phyloP scores from a whole-genome alignment of 2,888 invertebrate genomes.

The Ecliptopera silaceata region DNA sequence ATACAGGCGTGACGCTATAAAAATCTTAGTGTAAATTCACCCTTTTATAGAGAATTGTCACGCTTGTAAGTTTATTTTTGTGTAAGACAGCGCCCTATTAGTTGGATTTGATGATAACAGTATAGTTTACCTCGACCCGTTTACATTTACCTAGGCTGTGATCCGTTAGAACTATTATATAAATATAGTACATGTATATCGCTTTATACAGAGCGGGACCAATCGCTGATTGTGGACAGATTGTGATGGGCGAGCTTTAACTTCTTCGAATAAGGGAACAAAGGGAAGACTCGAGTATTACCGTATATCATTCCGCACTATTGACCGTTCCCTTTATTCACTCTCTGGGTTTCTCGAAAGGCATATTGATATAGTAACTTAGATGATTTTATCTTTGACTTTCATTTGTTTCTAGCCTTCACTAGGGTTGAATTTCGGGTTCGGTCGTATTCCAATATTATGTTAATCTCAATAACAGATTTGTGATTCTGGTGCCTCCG shows the following conservation, averaged over 20 bases:
- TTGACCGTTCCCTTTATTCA: no score
- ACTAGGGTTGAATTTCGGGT: no score
- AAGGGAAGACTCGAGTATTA: not conserved
- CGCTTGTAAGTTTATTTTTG: no score
- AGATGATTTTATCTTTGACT: no score
- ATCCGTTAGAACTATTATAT: conserved; percentile 69
- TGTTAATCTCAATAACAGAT: not conserved
- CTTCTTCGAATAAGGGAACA: conserved; percentile 8
- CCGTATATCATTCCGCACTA: conserved; percentile 11
- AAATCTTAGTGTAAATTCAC: no score
- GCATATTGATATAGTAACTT: no score
- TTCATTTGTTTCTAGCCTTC: no score
- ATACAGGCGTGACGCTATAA: no score
- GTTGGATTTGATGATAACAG: no score
- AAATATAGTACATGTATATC: conserved; percentile 53
- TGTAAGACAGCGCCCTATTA: no score
- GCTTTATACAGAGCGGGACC: conserved; percentile 66
- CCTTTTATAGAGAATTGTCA: no score
- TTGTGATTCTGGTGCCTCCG: conserved; percentile 18
- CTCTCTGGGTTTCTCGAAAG: no score
- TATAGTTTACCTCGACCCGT: conserved; percentile 50
- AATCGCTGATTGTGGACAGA: conserved; percentile 39
- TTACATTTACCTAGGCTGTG: conserved; percentile 75
- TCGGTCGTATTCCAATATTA: conserved; percentile 1
- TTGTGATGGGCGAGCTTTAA: conserved; percentile 32